A percentile compares a stretch with the other conserved stretches of the same genome.
Conservation (phyloP, 2,888 invertebrate genomes). For the Pollenia griseotomentosa region DNA sequence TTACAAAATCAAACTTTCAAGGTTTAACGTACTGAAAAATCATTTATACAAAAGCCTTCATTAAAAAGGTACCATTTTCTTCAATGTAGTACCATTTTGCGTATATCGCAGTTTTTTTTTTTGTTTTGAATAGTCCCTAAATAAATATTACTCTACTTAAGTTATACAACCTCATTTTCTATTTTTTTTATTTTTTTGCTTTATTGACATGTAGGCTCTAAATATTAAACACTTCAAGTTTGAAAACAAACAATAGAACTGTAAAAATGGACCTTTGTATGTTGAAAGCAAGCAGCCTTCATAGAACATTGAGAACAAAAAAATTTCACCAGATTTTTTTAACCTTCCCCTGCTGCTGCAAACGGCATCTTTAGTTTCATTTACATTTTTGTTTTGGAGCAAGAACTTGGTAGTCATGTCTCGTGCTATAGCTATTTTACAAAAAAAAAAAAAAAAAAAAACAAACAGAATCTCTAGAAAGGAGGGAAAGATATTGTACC, state of each 20-base stretch:
- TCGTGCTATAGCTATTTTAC: conserved; percentile 56
- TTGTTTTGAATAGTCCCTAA: not conserved
- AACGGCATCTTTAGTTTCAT: not conserved
- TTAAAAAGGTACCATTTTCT: not conserved
- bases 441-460: conserved; percentile 4
- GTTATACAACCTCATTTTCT: conserved; percentile 1
- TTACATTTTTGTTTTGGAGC: conserved; percentile 21
- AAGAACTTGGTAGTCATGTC: conserved; percentile 64
- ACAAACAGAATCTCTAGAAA: not conserved
- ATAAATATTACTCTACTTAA: conserved; percentile 27
- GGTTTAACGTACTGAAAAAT: conserved; percentile 2
- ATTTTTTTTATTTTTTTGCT: conserved; percentile 1
- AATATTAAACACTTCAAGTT: conserved; percentile 69
- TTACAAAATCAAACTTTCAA: conserved; percentile 24
- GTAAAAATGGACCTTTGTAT: conserved; percentile 17
- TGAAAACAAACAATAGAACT: conserved; percentile 48
- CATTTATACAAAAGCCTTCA: not conserved
- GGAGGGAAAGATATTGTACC: conserved; percentile 15
- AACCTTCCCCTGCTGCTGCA: conserved; percentile 24
- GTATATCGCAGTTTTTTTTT: not conserved
- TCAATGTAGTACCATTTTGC: not conserved
- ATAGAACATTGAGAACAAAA: conserved; percentile 25
- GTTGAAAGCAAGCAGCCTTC: conserved; percentile 15
- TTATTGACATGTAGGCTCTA: conserved; percentile 66
- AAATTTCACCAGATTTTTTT: conserved; percentile 46